These are phyloP conservation scores for Mormyrus iriodes DNA, from an alignment of 2,113 vertebrate species.

Conservation along the genomic window DNA sequence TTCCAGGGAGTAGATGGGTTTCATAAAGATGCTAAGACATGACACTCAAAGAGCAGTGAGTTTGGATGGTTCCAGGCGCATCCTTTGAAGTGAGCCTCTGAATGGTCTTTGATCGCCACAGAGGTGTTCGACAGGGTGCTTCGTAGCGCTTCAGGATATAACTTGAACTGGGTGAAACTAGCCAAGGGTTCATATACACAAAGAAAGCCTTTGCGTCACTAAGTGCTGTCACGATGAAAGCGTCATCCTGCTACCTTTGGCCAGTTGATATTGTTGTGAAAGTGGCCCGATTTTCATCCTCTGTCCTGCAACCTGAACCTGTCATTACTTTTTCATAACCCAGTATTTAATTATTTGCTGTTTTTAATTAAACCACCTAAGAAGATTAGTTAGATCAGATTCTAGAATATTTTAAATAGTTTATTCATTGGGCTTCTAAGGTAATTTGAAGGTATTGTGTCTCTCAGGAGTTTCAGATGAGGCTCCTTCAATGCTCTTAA, in stretches of 20 bases:
- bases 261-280: not conserved
- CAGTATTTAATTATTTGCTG: not conserved
- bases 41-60: not conserved
- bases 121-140: not conserved
- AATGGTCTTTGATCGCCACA: not conserved
- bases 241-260: not conserved
- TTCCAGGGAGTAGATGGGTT: not conserved
- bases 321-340: not conserved
- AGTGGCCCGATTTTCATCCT: not conserved
- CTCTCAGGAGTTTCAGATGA: slow-evolving; percentile 13
- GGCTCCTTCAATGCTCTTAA: not conserved
- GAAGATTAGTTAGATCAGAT: not conserved
- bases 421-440: not conserved
- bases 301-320: not conserved
- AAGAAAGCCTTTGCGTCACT: not conserved
- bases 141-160: not conserved
- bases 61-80: not conserved
- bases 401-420: not conserved
- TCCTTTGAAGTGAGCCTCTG: slow-evolving; percentile 3
- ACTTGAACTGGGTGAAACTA: not conserved
- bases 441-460: slow-evolving; percentile 22
- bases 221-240: not conserved
- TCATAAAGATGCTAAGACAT: not conserved
- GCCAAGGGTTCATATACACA: not conserved
- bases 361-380: slow-evolving; percentile 20